phyloP scores from a whole-genome alignment of 2,113 vertebrate genomes.

The Triplophysa dalaica region DNA sequence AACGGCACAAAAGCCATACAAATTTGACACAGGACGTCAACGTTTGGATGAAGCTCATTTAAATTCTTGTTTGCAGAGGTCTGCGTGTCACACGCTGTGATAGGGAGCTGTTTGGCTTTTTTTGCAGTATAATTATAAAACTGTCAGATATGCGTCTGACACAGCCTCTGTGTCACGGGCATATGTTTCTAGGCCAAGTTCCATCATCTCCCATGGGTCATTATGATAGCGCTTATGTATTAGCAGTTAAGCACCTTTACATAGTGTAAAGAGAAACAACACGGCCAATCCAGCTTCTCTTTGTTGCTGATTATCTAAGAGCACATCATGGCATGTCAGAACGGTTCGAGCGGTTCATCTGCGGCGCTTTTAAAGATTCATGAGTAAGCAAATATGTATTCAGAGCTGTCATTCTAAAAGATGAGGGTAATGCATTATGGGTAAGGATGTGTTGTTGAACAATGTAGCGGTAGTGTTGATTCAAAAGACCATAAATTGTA shows the following conservation, averaged over 20 bases:
- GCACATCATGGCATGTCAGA: conserved; percentile 53
- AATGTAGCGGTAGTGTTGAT: neutral
- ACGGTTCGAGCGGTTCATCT: conserved; percentile 70
- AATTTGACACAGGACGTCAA: conserved; percentile 40
- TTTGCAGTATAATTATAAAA: conserved; percentile 51
- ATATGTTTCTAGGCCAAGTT: conserved; percentile 25
- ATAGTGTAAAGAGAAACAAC: conserved; percentile 26
- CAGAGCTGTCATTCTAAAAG: conserved; percentile 70
- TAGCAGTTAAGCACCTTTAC: conserved; percentile 27
- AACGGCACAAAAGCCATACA: conserved; percentile 33
- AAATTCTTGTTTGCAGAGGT: conserved; percentile 44
- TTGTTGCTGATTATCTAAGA: neutral
- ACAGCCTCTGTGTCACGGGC: conserved; percentile 21
- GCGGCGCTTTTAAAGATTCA: conserved; percentile 74
- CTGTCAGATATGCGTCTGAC: conserved; percentile 43
- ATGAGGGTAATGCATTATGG: conserved; percentile 61
- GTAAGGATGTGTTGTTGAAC: conserved; percentile 48
- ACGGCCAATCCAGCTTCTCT: neutral
- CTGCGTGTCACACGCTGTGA: conserved; percentile 36
- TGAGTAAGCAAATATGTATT: conserved; percentile 73
- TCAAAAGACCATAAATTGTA: neutral
- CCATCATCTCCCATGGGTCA: conserved; percentile 39
- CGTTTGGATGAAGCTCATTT: conserved; percentile 41
- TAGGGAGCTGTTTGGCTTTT: conserved; percentile 36
- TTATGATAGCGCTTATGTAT: conserved; percentile 23